phyloP scores from a whole-genome alignment of 2,113 vertebrate species.

The Microcebus lehilahytsara region DNA sequence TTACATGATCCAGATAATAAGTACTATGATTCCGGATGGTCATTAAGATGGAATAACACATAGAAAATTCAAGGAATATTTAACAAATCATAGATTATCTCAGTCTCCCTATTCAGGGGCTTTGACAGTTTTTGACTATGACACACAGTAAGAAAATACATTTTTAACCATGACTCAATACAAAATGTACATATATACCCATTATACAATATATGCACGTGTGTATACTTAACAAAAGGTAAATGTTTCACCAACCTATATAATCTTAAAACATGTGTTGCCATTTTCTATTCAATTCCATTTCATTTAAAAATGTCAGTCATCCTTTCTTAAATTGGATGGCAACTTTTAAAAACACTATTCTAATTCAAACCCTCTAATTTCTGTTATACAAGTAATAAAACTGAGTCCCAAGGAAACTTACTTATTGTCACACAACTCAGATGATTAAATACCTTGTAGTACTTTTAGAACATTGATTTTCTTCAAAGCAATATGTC shows the following conservation, averaged over 20 bases:
- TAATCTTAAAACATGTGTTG: not conserved
- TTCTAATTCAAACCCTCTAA: not conserved
- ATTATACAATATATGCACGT: not conserved
- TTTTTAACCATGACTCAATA: not conserved
- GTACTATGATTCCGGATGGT: not conserved
- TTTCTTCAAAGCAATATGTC: not conserved
- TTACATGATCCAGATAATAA: not conserved
- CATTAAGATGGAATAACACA: not conserved
- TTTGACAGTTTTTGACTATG: not conserved
- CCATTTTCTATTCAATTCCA: not conserved
- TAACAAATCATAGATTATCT: not conserved
- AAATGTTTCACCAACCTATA: not conserved
- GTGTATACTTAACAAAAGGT: not conserved
- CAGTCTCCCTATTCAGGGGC: not conserved
- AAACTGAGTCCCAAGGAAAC: not conserved
- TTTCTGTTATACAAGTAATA: not conserved
- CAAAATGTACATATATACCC: not conserved
- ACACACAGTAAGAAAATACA: not conserved
- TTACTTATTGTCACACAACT: not conserved
- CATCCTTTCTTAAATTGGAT: not conserved
- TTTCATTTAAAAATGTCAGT: not conserved
- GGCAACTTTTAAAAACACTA: not conserved
- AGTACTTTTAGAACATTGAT: not conserved
- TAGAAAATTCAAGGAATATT: not conserved
- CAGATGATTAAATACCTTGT: not conserved